Percentiles rank a stretch among this genome's conserved stretches.
These are phyloP conservation scores for Riptortus pedestris DNA, from an alignment of 1,140 invertebrate genomes.

Conservation along the genomic window DNA sequence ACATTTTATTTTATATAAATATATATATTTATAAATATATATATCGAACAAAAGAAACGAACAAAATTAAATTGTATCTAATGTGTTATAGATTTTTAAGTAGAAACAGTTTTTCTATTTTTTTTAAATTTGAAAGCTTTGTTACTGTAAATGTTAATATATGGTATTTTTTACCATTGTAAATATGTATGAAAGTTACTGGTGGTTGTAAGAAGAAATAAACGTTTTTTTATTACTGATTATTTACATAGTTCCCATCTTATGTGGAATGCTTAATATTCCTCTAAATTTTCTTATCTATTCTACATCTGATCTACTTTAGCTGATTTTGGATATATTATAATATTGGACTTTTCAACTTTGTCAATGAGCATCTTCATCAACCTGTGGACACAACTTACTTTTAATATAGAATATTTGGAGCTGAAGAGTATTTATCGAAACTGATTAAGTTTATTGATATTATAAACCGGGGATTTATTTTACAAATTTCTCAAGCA, in stretches of 20 bases:
- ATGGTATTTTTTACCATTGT: slow-evolving; percentile 2
- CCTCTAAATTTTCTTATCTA: no score
- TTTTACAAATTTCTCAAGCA: no score
- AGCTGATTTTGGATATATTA: no score
- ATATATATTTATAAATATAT: background rate
- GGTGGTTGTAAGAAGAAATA: slow-evolving; percentile 16
- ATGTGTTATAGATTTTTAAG: slow-evolving; percentile 14
- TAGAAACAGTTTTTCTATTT: slow-evolving; percentile 17
- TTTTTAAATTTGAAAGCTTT: slow-evolving; percentile 16
- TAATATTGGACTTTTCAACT: no score
- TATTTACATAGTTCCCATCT: background rate
- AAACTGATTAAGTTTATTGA: no score
- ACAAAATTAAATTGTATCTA: slow-evolving; percentile 2
- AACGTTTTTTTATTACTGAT: slow-evolving; percentile 9
- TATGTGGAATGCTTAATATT: no score
- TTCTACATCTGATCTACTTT: no score
- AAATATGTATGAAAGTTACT: slow-evolving; percentile 17
- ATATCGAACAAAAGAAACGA: background rate
- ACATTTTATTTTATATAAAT: background rate
- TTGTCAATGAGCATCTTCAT: no score
- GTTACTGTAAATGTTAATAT: slow-evolving; percentile 18
- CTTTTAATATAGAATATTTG: no score
- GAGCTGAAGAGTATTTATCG: no score
- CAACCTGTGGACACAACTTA: no score
- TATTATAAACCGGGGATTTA: no score